Evolutionary conservation across 2,888 invertebrate species (phyloP).

Genomic region (Hydroisotoma schaefferi): DNA sequence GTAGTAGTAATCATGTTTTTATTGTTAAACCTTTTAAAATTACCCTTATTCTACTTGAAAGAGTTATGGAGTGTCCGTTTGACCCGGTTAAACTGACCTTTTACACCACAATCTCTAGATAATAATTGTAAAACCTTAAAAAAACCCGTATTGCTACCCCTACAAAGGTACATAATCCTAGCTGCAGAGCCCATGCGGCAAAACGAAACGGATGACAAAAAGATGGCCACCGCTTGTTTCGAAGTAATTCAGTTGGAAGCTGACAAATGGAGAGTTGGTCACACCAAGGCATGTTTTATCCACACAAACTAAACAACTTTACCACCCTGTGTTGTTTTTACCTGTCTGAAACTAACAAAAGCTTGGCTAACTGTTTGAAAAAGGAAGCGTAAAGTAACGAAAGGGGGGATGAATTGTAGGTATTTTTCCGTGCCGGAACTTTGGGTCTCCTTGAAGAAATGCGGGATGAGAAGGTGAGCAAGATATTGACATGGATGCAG

Average conservation of each 20-base stretch:
- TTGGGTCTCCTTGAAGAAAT: slow-evolving; percentile 99
- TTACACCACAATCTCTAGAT: neutral
- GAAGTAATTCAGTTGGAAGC: slow-evolving; percentile 81
- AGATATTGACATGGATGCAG: slow-evolving; percentile 97
- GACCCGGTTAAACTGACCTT: neutral
- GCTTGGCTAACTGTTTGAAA: slow-evolving; percentile 98
- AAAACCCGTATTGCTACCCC: neutral
- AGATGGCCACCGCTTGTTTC: slow-evolving; percentile 82
- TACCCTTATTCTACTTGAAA: too few relatives aligned
- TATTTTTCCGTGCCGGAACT: slow-evolving; percentile 99
- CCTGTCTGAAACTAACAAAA: slow-evolving; percentile 99
- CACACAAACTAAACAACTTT: too few relatives aligned
- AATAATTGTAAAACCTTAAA: neutral
- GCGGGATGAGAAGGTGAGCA: slow-evolving; percentile 96
- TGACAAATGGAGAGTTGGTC: slow-evolving; percentile 95
- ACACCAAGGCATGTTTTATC: slow-evolving; percentile 81
- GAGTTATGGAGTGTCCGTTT: too few relatives aligned
- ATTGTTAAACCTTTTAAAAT: neutral
- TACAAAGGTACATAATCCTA: slow-evolving; percentile 94
- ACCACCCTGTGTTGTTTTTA: slow-evolving; percentile 99
- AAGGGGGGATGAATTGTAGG: slow-evolving; percentile 60
- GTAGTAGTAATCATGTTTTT: slow-evolving; percentile 51
- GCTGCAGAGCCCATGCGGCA: slow-evolving; percentile 87
- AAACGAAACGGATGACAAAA: slow-evolving; percentile 76
- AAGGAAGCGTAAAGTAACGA: neutral